phyloP scores from a whole-genome alignment of 2,113 vertebrate genomes.

The Vulpes vulpes region DNA sequence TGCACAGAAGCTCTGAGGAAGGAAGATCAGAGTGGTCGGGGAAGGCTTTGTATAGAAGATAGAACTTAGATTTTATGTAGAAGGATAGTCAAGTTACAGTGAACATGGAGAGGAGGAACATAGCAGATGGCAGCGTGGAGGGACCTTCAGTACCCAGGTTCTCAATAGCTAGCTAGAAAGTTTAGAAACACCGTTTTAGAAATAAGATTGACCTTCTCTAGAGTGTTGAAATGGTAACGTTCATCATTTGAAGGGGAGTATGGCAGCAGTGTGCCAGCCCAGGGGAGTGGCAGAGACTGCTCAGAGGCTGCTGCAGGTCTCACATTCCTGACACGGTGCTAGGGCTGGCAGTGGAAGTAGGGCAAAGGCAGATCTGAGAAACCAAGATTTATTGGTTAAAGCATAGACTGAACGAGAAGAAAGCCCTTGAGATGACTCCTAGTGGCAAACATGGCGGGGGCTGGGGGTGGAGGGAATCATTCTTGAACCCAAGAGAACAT shows the following conservation, averaged over 20 bases:
- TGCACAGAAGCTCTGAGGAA: not conserved
- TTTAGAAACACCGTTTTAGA: not conserved
- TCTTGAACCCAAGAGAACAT: not conserved
- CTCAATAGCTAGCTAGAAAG: not conserved
- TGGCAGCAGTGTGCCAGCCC: not conserved
- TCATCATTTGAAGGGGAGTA: not conserved
- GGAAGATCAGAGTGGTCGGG: not conserved
- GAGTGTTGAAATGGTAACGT: not conserved
- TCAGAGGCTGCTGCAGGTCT: not conserved
- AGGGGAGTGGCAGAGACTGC: not conserved
- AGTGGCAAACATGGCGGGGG: not conserved
- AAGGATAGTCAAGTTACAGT: not conserved
- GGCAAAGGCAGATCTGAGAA: not conserved
- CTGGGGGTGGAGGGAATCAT: not conserved
- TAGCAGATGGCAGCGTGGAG: not conserved
- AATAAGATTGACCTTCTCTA: not conserved
- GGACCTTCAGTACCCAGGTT: not conserved
- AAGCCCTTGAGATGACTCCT: not conserved
- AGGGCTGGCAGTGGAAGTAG: not conserved
- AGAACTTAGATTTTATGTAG: not conserved
- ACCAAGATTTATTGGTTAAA: not conserved
- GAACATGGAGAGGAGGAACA: too few species aligned
- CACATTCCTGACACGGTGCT: not conserved
- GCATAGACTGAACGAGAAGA: not conserved
- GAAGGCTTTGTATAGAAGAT: not conserved